Conservation (phyloP, 30 jellyfish, hydroid and myxozoan genomes). For the Aurelia sp. region DNA sequence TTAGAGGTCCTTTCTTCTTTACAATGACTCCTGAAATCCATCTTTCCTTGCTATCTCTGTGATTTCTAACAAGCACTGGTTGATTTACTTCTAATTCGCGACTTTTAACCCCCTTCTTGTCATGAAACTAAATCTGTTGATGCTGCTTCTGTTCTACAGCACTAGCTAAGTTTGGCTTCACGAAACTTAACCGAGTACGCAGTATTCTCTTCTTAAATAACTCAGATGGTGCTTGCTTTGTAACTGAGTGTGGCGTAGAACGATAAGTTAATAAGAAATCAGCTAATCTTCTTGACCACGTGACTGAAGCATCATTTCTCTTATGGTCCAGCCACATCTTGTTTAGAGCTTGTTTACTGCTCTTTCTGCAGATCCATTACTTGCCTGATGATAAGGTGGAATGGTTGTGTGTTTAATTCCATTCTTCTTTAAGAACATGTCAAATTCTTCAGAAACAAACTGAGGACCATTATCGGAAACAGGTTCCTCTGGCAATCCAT, state of each 20-base stretch:
- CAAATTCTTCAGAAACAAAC: no score
- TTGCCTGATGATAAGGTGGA: constrained; percentile 46
- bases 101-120: constrained; percentile 42
- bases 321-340: constrained; percentile 36
- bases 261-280: constrained; percentile 48
- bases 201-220: constrained; percentile 42
- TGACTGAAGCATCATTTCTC: constrained; percentile 33
- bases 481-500: constrained; percentile 58
- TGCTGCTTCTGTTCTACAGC: constrained; percentile 47
- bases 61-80: not conserved
- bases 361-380: constrained; percentile 38
- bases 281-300: constrained; percentile 45
- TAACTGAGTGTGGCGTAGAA: constrained; percentile 61
- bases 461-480: no score
- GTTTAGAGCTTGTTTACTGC: constrained; percentile 46
- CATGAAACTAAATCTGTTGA: constrained; percentile 44
- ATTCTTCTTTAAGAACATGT: constrained; percentile 4
- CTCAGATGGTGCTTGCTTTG: constrained; percentile 71
- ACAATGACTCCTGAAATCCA: constrained; percentile 52
- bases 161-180: constrained; percentile 12
- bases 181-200: constrained; percentile 52
- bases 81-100: constrained; percentile 28
- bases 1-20: constrained; percentile 50
- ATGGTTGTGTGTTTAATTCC: constrained; percentile 20
- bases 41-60: constrained; percentile 52